Base-by-base conservation (phyloP, 2,113 vertebrate species). In the Donacobius atricapilla region DNA sequence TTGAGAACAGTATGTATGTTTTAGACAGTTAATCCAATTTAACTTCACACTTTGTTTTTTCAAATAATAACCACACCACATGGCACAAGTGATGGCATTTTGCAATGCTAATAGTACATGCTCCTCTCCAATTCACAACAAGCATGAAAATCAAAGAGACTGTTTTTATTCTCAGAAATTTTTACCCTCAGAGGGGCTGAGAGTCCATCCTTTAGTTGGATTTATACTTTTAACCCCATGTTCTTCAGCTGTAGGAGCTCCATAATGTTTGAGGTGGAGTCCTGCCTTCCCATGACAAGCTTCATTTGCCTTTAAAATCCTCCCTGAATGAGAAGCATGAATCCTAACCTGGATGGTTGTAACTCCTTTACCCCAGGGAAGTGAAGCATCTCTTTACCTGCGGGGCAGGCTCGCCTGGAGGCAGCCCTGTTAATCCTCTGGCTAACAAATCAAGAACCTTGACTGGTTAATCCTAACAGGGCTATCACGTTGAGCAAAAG, bases 161-260 rank as follows among this genome's bases (percentile, higher is more conserved):
- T 63, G 21, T 5, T 86, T 57, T 15, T 10, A 27, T 9, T 37
- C 31, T 61, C 56, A 4, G 1, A 56, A 60, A 20, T 45, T 45
- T 39, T n/a, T 48, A 81, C 54, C 10, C 54, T 58, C 60, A 23
- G 27, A 37, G 13, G 28, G 27, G 23, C 64, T 50, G 39, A 69
- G 21, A 50, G 8, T 31, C 28, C 48, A 60, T 6, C 42, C 1
- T 1, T 44, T 33, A 65, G 11, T 4, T 44, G 0, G 0, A 60
- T 28, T 57, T 53, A 33, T 17, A n/a, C 31, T 71, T 89, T 39
- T 14, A 89, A 47, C 15, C 25, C 35, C 20, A 47, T 1, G 11
- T 23, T 86, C 28, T 51, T 10, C 15, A 75, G 47, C 31, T 88
- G 27, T 6, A 47, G 81, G 18, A 75, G n/a, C 45, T 82, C 40